Conservation (phyloP, 2,888 invertebrate genomes). For the Mellilla xanthometata region DNA sequence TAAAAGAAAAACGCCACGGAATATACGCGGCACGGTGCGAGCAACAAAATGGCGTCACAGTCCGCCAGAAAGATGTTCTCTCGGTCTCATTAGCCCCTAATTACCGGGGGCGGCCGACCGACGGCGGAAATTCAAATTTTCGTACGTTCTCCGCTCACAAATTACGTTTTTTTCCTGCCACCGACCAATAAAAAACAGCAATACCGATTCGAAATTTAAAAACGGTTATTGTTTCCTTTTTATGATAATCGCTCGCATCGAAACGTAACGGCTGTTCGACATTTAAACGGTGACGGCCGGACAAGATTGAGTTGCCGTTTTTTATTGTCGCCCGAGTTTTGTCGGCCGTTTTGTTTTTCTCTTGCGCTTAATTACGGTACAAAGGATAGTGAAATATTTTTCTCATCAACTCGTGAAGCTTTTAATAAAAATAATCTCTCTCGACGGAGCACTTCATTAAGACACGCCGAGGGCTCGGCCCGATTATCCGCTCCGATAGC, state of each 20-base stretch:
- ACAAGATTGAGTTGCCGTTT: constrained; percentile 67
- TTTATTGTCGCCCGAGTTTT: constrained; percentile 51
- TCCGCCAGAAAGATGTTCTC: constrained; percentile 44
- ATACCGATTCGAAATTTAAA: constrained; percentile 71
- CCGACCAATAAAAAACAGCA: constrained; percentile 69
- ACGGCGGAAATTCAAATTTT: constrained; percentile 73
- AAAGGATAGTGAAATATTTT: constrained; percentile 49
- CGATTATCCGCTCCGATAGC: constrained; percentile 71
- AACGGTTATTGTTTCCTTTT: constrained; percentile 81
- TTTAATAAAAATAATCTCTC: constrained; percentile 71
- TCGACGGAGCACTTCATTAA: constrained; percentile 69
- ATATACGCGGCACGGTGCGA: constrained; percentile 38
- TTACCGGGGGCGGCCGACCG: constrained; percentile 58
- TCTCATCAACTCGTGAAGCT: constrained; percentile 53
- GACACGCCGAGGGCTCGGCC: constrained; percentile 63
- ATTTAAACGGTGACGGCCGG: constrained; percentile 50
- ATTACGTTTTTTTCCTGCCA: constrained; percentile 62
- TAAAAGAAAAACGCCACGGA: constrained; percentile 56
- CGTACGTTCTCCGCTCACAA: constrained; percentile 68
- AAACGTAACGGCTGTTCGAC: constrained; percentile 67
- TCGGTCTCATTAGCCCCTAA: constrained; percentile 77
- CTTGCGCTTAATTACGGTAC: constrained; percentile 37
- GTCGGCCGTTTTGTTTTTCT: constrained; percentile 58
- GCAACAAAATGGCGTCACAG: constrained; percentile 47
- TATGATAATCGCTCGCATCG: constrained; percentile 78